Evolutionary conservation across 2,888 invertebrate species (phyloP).

Genomic region (Proisotoma minuta): DNA sequence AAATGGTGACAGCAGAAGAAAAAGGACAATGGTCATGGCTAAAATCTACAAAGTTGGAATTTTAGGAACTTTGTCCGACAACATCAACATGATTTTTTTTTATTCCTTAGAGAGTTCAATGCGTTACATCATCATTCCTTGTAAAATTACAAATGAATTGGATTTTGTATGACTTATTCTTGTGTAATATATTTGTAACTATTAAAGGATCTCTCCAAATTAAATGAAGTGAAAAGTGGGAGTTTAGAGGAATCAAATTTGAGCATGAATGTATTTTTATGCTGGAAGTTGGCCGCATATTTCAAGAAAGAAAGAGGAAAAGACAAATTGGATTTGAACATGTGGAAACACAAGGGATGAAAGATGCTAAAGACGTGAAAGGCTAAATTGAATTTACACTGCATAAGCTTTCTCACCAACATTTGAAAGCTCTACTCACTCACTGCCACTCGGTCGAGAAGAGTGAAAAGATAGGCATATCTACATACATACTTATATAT

Average conservation of each 20-base stretch:
- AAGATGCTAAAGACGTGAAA: conserved; percentile 36
- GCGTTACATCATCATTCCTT: no score
- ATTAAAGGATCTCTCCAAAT: conserved; percentile 1
- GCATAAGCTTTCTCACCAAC: conserved; percentile 23
- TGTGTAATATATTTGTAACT: no score
- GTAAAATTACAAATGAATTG: no score
- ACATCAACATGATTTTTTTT: no score
- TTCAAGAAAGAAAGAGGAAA: conserved; percentile 13
- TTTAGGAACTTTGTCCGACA: no score
- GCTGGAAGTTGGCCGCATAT: not conserved
- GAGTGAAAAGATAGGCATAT: not conserved
- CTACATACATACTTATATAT: not conserved
- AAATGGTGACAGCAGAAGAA: no score
- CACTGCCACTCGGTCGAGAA: conserved; percentile 2
- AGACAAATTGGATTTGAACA: conserved; percentile 38
- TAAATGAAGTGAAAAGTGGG: conserved; percentile 4
- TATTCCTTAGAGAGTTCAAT: no score
- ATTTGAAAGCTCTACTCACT: conserved; percentile 16
- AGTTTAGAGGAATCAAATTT: conserved; percentile 3
- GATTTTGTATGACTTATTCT: no score
- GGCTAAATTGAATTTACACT: conserved; percentile 36
- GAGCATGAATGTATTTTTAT: not conserved
- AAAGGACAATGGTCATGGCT: no score
- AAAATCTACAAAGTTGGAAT: no score
- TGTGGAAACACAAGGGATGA: conserved; percentile 34